Percentiles rank a stretch among this genome's conserved stretches.
Evolutionary conservation across 2,888 invertebrate species (phyloP).

Genomic region (Lydus trimaculatus): DNA sequence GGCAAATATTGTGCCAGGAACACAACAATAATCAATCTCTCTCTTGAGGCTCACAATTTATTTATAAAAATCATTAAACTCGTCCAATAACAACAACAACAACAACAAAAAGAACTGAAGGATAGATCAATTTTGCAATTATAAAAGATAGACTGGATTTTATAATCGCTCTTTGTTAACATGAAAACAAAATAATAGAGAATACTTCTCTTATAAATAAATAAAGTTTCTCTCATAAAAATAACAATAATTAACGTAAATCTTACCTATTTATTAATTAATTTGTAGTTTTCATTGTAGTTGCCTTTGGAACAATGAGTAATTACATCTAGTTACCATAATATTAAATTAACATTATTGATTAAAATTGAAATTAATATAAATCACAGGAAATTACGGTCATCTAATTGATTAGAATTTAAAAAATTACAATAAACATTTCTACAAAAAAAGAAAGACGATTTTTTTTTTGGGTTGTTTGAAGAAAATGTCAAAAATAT

Average conservation of each 20-base stretch:
- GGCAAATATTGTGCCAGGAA: neutral
- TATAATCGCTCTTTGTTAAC: neutral
- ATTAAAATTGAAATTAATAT: neutral
- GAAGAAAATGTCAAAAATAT: conserved; percentile 44
- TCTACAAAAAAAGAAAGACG: no score
- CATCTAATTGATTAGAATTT: neutral
- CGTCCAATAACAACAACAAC: no score
- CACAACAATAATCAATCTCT: neutral
- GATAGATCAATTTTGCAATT: conserved; percentile 7
- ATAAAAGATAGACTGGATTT: neutral
- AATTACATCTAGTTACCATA: conserved; percentile 14
- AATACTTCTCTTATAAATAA: neutral
- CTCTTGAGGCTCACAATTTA: neutral
- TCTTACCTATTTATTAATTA: conserved; percentile 42
- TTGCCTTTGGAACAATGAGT: conserved; percentile 31
- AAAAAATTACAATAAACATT: neutral
- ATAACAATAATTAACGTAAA: conserved; percentile 7
- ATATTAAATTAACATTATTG: conserved; percentile 25
- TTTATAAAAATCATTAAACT: neutral
- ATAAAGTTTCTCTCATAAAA: neutral
- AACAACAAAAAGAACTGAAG: neutral
- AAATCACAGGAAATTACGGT: neutral
- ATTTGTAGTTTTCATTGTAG: conserved; percentile 33
- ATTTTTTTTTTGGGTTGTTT: neutral
- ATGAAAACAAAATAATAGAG: neutral